A percentile compares a stretch with the other conserved stretches of the same genome.
Evolutionary conservation across 1,140 invertebrate species (phyloP).

Genomic region (Lepidotrigona ventralis): DNA sequence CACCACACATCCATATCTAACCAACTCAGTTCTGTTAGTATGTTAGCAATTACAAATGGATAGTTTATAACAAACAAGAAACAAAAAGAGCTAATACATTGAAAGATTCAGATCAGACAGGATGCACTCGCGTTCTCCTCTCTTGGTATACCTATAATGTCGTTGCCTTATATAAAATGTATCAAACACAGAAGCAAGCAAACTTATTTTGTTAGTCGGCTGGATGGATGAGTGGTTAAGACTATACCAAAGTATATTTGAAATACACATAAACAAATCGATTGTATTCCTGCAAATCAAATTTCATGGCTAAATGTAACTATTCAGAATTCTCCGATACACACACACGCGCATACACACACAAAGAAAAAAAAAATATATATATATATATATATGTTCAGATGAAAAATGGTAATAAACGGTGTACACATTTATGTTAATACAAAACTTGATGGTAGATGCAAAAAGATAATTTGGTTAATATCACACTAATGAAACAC

Average conservation of each 20-base stretch:
- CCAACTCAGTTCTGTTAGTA: conserved; percentile 79
- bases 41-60: conserved; percentile 69
- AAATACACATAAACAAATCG: conserved; percentile 44
- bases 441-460: conserved; percentile 13
- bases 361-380: not conserved
- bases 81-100: conserved; percentile 36
- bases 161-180: conserved; percentile 53
- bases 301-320: conserved; percentile 28
- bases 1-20: conserved; percentile 99
- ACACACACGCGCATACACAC: not conserved
- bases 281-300: conserved; percentile 37
- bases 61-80: conserved; percentile 41
- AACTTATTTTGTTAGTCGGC: conserved; percentile 74
- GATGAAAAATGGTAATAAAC: not conserved
- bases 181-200: conserved; percentile 55
- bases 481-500: conserved; percentile 7
- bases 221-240: conserved; percentile 81
- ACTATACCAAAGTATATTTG: conserved; percentile 61
- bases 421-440: conserved; percentile 26
- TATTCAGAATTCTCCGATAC: not conserved
- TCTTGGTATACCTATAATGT: conserved; percentile 60
- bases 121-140: conserved; percentile 37
- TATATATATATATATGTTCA: no score
- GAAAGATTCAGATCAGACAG: conserved; percentile 21
- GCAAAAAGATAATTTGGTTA: conserved; percentile 28